phyloP scores from a whole-genome alignment of 2,888 invertebrate species.

The Parasteatoda lunata region DNA sequence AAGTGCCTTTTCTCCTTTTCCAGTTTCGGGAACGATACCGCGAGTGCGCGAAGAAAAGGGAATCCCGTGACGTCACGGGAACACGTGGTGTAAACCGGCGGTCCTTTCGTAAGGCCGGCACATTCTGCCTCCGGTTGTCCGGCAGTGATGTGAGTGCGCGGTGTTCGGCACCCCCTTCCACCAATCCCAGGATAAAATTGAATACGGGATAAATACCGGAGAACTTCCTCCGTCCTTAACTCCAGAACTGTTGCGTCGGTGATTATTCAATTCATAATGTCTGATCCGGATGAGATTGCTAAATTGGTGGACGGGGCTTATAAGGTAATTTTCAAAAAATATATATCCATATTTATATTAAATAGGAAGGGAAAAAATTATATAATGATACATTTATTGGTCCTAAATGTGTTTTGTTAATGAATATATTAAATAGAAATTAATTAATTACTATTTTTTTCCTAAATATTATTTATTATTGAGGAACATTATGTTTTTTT shows the following conservation, averaged over 20 bases:
- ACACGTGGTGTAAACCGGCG: conserved; percentile 9
- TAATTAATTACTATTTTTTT: too few relatives aligned
- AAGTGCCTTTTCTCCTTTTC: not conserved
- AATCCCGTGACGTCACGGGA: conserved; percentile 25
- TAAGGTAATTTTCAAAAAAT: conserved; percentile 79
- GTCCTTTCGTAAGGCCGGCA: not conserved
- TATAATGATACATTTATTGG: too few relatives aligned
- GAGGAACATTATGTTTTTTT: too few relatives aligned
- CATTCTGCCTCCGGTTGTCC: too few relatives aligned
- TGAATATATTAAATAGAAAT: too few relatives aligned
- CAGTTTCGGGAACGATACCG: not conserved
- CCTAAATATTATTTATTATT: too few relatives aligned
- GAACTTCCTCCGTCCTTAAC: not conserved
- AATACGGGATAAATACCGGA: not conserved
- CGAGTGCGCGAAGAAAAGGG: conserved; percentile 1
- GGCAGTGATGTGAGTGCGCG: not conserved
- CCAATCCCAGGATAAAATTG: not conserved
- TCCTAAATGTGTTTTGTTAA: too few relatives aligned
- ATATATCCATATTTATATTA: too few relatives aligned
- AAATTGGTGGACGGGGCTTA: conserved; percentile 93
- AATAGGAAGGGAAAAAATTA: too few relatives aligned
- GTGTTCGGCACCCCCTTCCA: not conserved
- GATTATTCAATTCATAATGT: conserved; percentile 33
- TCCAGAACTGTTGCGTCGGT: not conserved
- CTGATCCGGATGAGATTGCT: conserved; percentile 91